Base-by-base conservation (phyloP, 2,888 invertebrate genomes). In the Drosophila lutescens region DNA sequence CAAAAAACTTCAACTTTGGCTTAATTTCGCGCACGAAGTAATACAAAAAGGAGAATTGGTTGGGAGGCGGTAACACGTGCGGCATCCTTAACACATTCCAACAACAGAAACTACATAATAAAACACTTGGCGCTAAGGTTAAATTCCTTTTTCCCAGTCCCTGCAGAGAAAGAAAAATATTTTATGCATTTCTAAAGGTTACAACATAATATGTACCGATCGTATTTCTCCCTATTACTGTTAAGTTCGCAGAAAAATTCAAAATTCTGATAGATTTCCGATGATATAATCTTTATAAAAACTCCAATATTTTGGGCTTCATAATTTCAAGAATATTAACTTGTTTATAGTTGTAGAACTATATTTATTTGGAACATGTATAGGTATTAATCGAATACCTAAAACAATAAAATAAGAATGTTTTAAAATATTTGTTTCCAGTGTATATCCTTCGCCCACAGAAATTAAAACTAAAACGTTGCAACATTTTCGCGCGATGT, bases 1-100 rank as follows among this genome's bases (percentile, higher is more conserved):
- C 20, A 20, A 63, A 49, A 73, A 83, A 84, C 77, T 84, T 79
- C 65, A 78, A 77, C 85, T 84, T 84, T 84, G 74, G 85, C 86
- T 87, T 89, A 77, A 84, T 87, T 89, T 89, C 88, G 89, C 89
- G 81, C 89, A 87, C 86, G 88, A 82, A 81, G 74, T 80, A 63
- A 63, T 84, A 63, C 74, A 60, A 59, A 23, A 44, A 23, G 15
- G 44, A 13, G 23, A 13, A 13, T 10, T 36, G 30, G 17, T 17
- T 17, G 49, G 38, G 44, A 46, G 68, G 41, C 61, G 70, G 66
- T 60, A 58, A 61, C 62, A 77, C 66, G 67, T 67, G 63, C 72
- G 41, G 70, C 75, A 76, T 77, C 67, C 66, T 56, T 60, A 74
- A 54, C 81, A 80, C 87, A 83, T 83, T 86, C 89, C 87, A 74